Percentiles rank a stretch among this genome's conserved stretches.
These are phyloP conservation scores for Ectemnius lituratus DNA, from an alignment of 2,888 invertebrate species.

Conservation along the genomic window DNA sequence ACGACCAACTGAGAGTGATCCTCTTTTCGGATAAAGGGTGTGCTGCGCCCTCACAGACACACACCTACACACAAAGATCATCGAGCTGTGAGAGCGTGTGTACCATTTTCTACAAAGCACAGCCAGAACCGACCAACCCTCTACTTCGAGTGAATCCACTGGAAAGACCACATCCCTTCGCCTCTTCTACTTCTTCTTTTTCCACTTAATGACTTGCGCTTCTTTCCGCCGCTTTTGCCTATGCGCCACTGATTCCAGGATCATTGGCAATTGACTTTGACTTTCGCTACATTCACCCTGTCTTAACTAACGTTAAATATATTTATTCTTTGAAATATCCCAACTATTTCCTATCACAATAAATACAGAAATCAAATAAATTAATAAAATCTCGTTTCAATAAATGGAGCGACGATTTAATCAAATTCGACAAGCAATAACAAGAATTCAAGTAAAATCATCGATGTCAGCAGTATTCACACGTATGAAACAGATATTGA, in stretches of 20 bases:
- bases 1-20: constrained; percentile 61
- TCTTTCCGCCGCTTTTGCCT: constrained; percentile 18
- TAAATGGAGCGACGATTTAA: too few relatives aligned
- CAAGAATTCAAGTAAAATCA: too few relatives aligned
- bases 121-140: constrained; percentile 18
- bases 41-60: constrained; percentile 29
- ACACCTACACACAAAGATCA: constrained; percentile 57
- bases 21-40: constrained; percentile 65
- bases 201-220: constrained; percentile 45
- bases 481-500: too few relatives aligned
- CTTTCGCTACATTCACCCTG: too few relatives aligned
- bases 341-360: too few relatives aligned
- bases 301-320: too few relatives aligned
- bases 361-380: too few relatives aligned
- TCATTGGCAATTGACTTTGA: too few relatives aligned
- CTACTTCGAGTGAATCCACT: constrained; percentile 40
- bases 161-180: constrained; percentile 56
- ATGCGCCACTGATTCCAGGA: constrained; percentile 16
- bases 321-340: too few relatives aligned
- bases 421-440: too few relatives aligned
- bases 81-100: constrained; percentile 50
- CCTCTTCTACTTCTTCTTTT: constrained; percentile 38
- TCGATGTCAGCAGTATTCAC: too few relatives aligned
- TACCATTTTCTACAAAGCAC: constrained; percentile 53
- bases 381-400: too few relatives aligned